Conservation (phyloP, 2,888 invertebrate genomes). For the Euzetes globulus region DNA sequence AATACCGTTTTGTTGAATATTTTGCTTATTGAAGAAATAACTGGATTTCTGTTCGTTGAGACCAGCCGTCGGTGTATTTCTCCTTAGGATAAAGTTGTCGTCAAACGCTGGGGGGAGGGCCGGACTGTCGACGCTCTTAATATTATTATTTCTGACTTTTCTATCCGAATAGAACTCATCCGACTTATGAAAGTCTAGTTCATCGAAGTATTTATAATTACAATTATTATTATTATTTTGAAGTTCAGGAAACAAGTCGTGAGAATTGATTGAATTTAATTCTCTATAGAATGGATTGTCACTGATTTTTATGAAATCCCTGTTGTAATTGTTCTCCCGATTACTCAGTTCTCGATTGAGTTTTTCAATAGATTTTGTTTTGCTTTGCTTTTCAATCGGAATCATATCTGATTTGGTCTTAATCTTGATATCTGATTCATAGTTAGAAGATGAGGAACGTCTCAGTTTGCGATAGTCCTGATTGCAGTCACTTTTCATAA, state of each 20-base stretch:
- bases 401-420: slow-evolving; percentile 12
- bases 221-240: background rate
- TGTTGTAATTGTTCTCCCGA: background rate
- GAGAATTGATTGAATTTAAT: slow-evolving; percentile 15
- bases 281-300: slow-evolving; percentile 11
- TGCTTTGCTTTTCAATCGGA: background rate
- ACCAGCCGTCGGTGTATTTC: slow-evolving; percentile 33
- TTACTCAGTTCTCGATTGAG: background rate
- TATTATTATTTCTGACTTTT: background rate
- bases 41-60: slow-evolving; percentile 10
- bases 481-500: background rate
- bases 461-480: slow-evolving; percentile 15
- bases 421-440: background rate
- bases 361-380: slow-evolving; percentile 15
- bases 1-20: slow-evolving; percentile 1
- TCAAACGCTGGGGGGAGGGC: slow-evolving; percentile 29
- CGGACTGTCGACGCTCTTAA: background rate
- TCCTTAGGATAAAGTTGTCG: slow-evolving; percentile 34
- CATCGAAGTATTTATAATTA: slow-evolving; percentile 20
- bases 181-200: slow-evolving; percentile 9
- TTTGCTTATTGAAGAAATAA: background rate
- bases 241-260: slow-evolving; percentile 22
- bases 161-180: slow-evolving; percentile 15
- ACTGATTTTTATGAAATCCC: background rate
- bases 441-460: slow-evolving; percentile 22